Evolutionary conservation across 2,888 invertebrate genomes (phyloP).

Genomic region (Capitulum mitella): DNA sequence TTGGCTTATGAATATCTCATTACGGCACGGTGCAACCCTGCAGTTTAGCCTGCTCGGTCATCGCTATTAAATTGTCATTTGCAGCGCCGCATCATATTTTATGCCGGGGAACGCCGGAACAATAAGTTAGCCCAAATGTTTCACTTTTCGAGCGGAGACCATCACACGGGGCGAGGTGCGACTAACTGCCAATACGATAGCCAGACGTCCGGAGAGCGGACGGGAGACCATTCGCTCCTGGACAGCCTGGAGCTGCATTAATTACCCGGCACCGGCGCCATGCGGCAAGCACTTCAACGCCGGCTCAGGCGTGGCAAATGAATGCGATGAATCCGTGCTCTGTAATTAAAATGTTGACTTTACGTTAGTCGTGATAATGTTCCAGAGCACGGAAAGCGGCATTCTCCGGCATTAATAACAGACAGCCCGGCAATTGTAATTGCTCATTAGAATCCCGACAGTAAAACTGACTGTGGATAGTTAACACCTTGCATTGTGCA

Average conservation of each 20-base stretch:
- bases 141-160: background rate
- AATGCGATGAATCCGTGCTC: background rate
- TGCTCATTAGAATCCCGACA: background rate
- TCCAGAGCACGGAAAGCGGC: background rate
- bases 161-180: background rate
- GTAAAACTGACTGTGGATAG: background rate
- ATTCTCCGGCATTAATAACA: background rate
- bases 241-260: too few relatives aligned
- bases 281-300: background rate
- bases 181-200: background rate
- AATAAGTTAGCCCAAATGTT: background rate
- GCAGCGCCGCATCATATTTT: constrained; percentile 2
- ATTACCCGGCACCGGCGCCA: background rate
- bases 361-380: background rate
- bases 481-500: background rate
- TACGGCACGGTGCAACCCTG: background rate
- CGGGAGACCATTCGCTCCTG: too few relatives aligned
- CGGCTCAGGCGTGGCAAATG: background rate
- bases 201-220: too few relatives aligned
- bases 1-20: constrained; percentile 19
- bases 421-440: background rate
- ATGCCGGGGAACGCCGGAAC: background rate
- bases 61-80: constrained; percentile 22
- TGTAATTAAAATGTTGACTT: constrained; percentile 22
- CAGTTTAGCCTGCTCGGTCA: constrained; percentile 5